Base-by-base conservation (phyloP, 1,140 invertebrate genomes). In the Drosophila nigromelanica region DNA sequence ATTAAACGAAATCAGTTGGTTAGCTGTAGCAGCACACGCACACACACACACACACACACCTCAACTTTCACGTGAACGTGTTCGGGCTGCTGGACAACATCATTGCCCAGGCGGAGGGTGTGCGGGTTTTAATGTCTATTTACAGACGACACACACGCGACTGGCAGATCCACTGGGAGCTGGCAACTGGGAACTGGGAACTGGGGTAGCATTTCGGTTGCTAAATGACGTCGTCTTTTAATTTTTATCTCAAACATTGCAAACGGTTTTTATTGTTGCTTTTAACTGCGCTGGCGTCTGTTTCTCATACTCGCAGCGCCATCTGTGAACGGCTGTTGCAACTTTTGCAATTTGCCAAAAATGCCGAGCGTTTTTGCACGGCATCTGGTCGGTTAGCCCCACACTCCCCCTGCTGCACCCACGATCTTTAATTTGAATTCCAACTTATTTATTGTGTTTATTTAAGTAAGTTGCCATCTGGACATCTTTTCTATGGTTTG, bases 171-270 rank as follows among this genome's bases (percentile, higher is more conserved):
- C 71, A 61, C 51, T 63, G 58, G 72, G 72, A 50, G 45, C 24
- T n/a, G 56, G 62, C 8, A 10, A 3, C 7, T 35, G 33, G 33
- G 2, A 27, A 27, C 42, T 27, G 27, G 45, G 3, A 21, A 24
- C 55, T 56, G 43, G 67, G 30, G 67, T 67, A 18, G 61, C 45
- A 50, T 70, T 70, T 55, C 45, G 60, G 61, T 64, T 48, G 43
- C 75, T 63, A 86, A 89, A 89, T 89, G 83, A 89, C 79, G 82
- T 87, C 83, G 85, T 83, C 83, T 89, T 89, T 89, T 89, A 89
- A 89, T 89, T 89, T 87, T 89, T 89, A 89, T 89, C 83, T 89
- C 79, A 83, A 89, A 83, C 79, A 83, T 89, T 89, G 83, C 83
- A 89, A 89, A 89, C 82, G 48, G 82, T 89, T 89, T 89, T 89